Evolutionary conservation across 2,797 vertebrate species (phyloP).

Genomic region (Pseudotriccus pelzelni): DNA sequence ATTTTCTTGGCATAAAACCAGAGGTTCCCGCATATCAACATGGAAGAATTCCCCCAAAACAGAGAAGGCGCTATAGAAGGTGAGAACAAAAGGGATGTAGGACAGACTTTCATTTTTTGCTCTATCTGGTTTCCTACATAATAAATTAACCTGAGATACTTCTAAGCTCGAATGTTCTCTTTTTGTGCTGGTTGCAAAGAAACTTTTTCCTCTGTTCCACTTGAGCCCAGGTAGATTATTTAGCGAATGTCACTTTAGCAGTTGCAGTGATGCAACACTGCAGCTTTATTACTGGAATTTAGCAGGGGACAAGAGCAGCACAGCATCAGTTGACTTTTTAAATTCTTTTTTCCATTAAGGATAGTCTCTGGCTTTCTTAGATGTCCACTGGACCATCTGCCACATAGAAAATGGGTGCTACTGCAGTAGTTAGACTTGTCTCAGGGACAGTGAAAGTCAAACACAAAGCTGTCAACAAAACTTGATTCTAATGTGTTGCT

Average conservation of each 20-base stretch:
- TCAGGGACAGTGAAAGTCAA: neutral
- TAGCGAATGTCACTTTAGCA: neutral
- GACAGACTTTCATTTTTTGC: neutral
- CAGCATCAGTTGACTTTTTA: neutral
- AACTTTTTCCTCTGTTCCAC: neutral
- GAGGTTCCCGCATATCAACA: neutral
- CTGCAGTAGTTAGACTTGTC: neutral
- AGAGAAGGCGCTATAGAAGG: neutral
- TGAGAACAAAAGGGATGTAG: neutral
- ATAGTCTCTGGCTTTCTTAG: neutral
- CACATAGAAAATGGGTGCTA: neutral
- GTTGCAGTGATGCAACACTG: neutral
- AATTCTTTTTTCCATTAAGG: neutral
- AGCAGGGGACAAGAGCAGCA: neutral
- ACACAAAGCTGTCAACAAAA: neutral
- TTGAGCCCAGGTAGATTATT: neutral
- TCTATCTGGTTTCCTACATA: neutral
- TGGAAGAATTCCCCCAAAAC: neutral
- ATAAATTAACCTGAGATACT: neutral
- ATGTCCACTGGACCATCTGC: neutral
- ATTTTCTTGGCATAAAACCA: neutral
- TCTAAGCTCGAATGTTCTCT: neutral
- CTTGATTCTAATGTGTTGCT: neutral
- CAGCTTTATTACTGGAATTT: neutral
- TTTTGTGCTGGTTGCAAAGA: neutral